These are phyloP conservation scores for Mormyrus proboscirostris DNA, from an alignment of 2,797 vertebrate genomes.

Conservation along the genomic window DNA sequence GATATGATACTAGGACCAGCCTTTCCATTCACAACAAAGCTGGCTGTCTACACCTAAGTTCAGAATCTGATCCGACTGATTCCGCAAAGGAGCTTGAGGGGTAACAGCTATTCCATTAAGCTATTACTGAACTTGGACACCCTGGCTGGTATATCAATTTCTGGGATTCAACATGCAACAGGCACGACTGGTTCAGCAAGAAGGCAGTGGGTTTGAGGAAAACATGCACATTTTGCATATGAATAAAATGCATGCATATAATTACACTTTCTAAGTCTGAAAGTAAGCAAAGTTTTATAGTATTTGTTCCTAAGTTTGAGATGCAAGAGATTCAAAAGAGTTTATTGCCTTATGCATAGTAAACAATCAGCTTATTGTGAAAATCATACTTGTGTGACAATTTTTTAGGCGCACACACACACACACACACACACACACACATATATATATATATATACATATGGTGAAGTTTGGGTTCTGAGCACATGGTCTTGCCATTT, in stretches of 20 bases:
- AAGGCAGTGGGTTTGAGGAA: background rate
- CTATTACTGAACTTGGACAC: background rate
- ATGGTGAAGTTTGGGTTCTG: background rate
- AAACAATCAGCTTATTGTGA: background rate
- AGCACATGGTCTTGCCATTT: background rate
- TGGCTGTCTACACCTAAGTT: background rate
- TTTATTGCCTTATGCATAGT: background rate
- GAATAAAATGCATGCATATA: background rate
- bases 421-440: background rate
- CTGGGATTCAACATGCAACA: background rate
- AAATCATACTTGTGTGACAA: background rate
- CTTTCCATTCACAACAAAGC: background rate
- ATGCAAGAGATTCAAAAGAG: background rate
- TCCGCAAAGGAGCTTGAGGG: background rate
- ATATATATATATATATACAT: no score
- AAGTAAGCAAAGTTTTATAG: background rate
- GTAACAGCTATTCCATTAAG: background rate
- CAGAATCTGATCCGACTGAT: background rate
- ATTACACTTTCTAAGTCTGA: background rate
- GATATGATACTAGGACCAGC: background rate
- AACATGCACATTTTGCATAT: background rate
- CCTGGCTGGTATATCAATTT: background rate
- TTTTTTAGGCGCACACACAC: background rate
- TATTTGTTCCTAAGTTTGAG: background rate
- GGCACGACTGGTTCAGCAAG: background rate